Base-by-base conservation (phyloP, 2,888 invertebrate genomes). In the Pemphredon lugubris region DNA sequence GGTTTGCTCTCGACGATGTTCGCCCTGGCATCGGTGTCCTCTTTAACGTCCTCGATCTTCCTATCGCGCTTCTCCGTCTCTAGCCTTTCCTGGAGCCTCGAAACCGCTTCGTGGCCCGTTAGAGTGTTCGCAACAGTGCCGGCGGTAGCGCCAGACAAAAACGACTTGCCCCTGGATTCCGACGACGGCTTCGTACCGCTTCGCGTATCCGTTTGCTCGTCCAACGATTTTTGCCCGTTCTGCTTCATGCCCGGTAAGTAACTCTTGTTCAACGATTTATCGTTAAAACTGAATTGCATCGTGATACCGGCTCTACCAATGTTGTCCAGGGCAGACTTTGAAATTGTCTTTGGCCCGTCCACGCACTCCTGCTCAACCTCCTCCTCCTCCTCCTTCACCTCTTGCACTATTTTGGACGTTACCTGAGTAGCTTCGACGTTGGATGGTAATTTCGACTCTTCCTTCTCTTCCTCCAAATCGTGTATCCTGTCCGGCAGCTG, bases 231-330 rank as follows among this genome's bases (percentile, higher is more conserved):
- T 51, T 83, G 72, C 0, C 83, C 84, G 48, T 85, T 85, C 23
- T 82, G 79, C 30, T 75, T 64, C 11, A 59, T 58, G 5, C 86
- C 85, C 0, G 91, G 90, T 20, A 90, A 77, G 73, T 90, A 88
- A 69, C 68, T 88, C 69, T 88, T 90, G 40, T 79, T 73, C 23
- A 55, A 59, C 71, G 84, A 54, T 47, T 86, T 89, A 30, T 90
- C 90, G 57, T 90, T 90, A 84, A 94, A 93, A 63, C 91, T 91
- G 86, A 92, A 94, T 69, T 93, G 92, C 81, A 94, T 91, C 14
- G 93, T 92, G 59, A 91, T 92, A n/a, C 94, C 93, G 63, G 93
- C 94, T 87, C 93, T 93, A 30, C 93, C 92, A 83, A 94, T 94
- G 81, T 93, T 92, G 85, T 94, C 94, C 53, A 94, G 89, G 7